Base-by-base conservation (phyloP, 2,797 vertebrate species). In the Leptatherina wallacei region DNA sequence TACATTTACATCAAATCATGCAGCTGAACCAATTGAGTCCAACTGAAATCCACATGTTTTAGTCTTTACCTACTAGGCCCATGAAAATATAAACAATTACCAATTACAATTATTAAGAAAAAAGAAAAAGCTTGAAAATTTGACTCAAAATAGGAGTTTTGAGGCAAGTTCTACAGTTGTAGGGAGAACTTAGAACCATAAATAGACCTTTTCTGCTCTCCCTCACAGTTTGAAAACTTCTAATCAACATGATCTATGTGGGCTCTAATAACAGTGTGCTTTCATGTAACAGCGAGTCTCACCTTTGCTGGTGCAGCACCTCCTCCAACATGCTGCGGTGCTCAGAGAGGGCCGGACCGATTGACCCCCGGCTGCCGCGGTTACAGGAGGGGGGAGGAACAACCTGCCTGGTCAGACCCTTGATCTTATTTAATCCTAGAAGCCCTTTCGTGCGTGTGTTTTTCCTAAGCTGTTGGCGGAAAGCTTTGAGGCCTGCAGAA, bases 381-480 rank as follows among this genome's bases (percentile, higher is more conserved):
- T 94, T 92, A 63, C 95, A 95, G 6, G 95, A 93, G 72, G 95
- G 81, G 35, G 95, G 95, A 33, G 95, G 94, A 75, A 94, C 96
- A 61, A 95, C 93, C 78, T 96, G 97, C 86, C 96, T 96, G 0
- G 96, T 95, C 89, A 97, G 91, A 80, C 97, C 97, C 89, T 98
- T 98, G 94, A 98, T 97, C 93, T 98, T 98, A 91, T 98, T 98
- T 86, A 99, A 92, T 74, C 97, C 97, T 80, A 99, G 94, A 49
- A 98, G 93, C 36, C 97, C 97, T 86, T 97, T 98, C 73, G 97
- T 94, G 93, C 97, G 94, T 0, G 95, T 94, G 18, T 94, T 97
- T 93, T 97, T 98, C 84, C 97, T 94, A 89, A 98, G 93, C 93
- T 99, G 97, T 91, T 98, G 97, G 69, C 97, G 95, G 89, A 99